Percentiles rank a stretch among this genome's conserved stretches.
Conservation (phyloP, 53 echinoderm and acorn worm species). For the Arbacia lixula region DNA sequence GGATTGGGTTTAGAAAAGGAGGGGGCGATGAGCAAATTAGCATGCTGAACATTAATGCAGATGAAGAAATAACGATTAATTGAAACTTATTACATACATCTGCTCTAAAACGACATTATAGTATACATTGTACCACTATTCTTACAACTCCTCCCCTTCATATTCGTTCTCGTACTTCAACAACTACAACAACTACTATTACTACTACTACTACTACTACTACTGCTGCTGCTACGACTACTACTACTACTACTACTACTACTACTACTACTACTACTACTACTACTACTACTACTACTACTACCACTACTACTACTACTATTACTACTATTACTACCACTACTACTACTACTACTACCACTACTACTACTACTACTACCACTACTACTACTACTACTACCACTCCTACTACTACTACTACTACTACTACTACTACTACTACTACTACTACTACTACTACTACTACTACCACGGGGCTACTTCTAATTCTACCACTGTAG, state of each 20-base stretch:
- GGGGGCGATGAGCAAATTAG: no score
- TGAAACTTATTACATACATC: no score
- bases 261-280: background rate
- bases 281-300: background rate
- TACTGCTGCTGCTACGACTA: background rate
- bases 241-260: background rate
- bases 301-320: background rate
- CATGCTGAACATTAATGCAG: no score
- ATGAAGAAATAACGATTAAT: no score
- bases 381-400: background rate
- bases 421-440: background rate
- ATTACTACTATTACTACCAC: background rate
- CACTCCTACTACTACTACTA: background rate
- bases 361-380: background rate
- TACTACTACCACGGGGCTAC: background rate
- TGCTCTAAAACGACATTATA: no score
- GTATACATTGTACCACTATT: background rate
- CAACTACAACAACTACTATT: background rate
- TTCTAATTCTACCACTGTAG: background rate
- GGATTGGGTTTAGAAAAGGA: no score
- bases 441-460: background rate
- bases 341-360: background rate
- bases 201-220: background rate
- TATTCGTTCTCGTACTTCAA: background rate
- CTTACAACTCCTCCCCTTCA: background rate